These are phyloP conservation scores for Cercopithecus petaurista DNA, from an alignment of 2,797 vertebrate genomes.

Conservation along the genomic window DNA sequence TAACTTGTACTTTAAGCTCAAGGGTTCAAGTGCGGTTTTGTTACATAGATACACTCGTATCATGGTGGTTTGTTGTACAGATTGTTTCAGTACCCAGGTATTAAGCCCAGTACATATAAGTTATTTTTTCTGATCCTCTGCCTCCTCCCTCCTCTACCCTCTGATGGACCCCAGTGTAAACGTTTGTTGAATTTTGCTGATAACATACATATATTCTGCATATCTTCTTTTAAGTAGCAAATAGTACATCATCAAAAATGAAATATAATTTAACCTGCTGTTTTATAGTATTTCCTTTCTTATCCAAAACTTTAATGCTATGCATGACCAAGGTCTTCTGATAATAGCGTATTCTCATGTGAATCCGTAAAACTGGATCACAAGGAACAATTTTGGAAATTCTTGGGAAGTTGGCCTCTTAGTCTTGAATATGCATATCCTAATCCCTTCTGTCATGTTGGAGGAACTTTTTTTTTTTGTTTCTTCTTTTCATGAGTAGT, in stretches of 20 bases:
- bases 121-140: no score
- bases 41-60: no score
- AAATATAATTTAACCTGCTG: neutral
- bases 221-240: neutral
- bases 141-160: no score
- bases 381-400: neutral
- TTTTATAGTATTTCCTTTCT: neutral
- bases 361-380: neutral
- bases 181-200: neutral
- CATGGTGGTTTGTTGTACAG: no score
- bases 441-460: neutral
- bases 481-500: neutral
- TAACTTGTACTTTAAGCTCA: no score
- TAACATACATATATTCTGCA: neutral
- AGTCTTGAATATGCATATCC: neutral
- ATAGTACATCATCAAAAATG: neutral
- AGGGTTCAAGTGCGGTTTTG: no score
- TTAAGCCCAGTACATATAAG: no score
- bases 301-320: neutral
- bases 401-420: neutral
- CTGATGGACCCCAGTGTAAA: no score
- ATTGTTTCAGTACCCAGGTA: no score
- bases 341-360: neutral
- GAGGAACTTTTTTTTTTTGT: neutral
- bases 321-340: neutral